Evolutionary conservation across 2,113 vertebrate species (phyloP).

Genomic region (Kryptolebias marmoratus): DNA sequence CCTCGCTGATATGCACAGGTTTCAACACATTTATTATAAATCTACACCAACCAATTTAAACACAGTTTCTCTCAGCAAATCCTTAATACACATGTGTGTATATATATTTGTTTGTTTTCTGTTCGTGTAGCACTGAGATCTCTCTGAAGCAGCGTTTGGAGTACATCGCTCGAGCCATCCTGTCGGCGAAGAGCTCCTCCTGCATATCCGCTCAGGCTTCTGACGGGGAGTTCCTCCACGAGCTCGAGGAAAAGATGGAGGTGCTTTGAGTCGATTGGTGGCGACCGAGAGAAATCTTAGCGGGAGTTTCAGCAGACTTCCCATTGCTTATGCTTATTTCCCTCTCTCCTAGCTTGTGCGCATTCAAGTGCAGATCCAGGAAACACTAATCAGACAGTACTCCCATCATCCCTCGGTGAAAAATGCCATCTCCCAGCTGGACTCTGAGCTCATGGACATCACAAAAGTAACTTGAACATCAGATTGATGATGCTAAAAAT

Average conservation of each 20-base stretch:
- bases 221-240: constrained; percentile 96
- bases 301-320: not conserved
- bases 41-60: not conserved
- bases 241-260: constrained; percentile 98
- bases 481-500: not conserved
- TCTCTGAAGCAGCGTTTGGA: constrained; percentile 93
- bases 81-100: not conserved
- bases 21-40: not conserved
- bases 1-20: constrained; percentile 96
- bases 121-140: constrained; percentile 89
- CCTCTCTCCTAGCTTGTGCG: constrained; percentile 86
- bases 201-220: constrained; percentile 89
- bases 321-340: not conserved
- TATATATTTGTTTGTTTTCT: not conserved
- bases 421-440: constrained; percentile 89
- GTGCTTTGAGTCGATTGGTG: constrained; percentile 64
- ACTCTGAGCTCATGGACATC: constrained; percentile 96
- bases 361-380: constrained; percentile 97
- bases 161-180: constrained; percentile 94
- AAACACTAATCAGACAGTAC: constrained; percentile 88
- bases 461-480: constrained; percentile 84
- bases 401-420: constrained; percentile 93
- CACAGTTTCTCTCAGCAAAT: not conserved
- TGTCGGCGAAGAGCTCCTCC: constrained; percentile 97
- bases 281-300: not conserved